Conservation (phyloP, 2,797 vertebrate genomes). For the Argentina silus region DNA sequence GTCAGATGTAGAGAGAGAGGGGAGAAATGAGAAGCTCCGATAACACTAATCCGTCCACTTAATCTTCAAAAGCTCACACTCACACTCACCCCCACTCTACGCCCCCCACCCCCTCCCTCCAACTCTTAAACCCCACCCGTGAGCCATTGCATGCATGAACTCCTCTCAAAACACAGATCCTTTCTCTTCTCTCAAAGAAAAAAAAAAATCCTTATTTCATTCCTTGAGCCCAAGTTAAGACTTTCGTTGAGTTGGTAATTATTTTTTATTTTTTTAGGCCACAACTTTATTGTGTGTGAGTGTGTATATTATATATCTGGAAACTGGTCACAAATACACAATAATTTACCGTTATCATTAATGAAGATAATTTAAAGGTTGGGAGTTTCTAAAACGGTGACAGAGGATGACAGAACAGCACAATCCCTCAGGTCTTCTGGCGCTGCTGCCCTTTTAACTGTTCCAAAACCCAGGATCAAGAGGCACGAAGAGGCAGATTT, state of each 20-base stretch:
- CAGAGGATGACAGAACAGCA: conserved; percentile 3
- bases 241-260: background rate
- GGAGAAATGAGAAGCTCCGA: conserved; percentile 57
- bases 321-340: background rate
- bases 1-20: conserved; percentile 41
- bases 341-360: background rate
- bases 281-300: background rate
- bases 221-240: background rate
- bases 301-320: background rate
- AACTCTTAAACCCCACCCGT: conserved; percentile 54
- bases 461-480: no score
- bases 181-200: conserved; percentile 4
- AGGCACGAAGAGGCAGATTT: no score
- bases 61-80: conserved; percentile 74
- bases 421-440: conserved; percentile 35
- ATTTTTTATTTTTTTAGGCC: background rate
- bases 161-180: conserved; percentile 41
- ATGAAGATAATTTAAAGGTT: background rate
- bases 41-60: conserved; percentile 75
- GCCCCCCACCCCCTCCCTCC: conserved; percentile 33
- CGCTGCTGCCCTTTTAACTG: no score
- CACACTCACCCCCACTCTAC: conserved; percentile 47
- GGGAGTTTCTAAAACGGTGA: background rate
- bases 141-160: conserved; percentile 56
- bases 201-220: background rate